Base-by-base conservation (phyloP, 2,113 vertebrate genomes). In the Amphiprion percula region DNA sequence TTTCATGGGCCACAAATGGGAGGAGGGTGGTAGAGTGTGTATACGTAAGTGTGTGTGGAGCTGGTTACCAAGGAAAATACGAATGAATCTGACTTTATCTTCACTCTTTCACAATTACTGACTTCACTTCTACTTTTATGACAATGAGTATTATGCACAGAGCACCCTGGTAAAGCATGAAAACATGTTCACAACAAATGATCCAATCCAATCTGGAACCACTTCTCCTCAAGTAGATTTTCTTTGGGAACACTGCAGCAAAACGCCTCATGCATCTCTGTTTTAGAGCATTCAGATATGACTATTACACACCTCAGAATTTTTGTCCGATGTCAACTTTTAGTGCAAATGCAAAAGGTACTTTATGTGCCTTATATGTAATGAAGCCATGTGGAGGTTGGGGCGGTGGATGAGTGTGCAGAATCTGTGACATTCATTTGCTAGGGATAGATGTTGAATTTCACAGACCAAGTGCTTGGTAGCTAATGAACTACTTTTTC, bases 1-100 rank as follows among this genome's bases (percentile, higher is more conserved):
- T 91, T 91, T 92, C 73, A 89, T 81, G 70, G 79, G 80, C 80
- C 79, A 73, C 63, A 79, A 85, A 79, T 72, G 49, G 74, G 64
- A 76, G 52, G 66, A 68, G 49, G 46, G 46, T 33, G 41, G 46
- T 50, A 58, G 37, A 1, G 8, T 58, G n/a, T 65, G 24, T 49
- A 14, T 55, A 3, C 26, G 63, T 41, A 21, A 64, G 52, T 8
- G 14, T 64, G 39, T 72, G 23, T 61, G 21, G 12, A 28, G 8
- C 44, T 15, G 52, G 26, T 41, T 74, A 55, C 19, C 24, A 23
- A 21, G 24, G 19, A 58, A 63, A 37, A 24, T 9, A 30, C 10
- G 14, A 19, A 68, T 72, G 55, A 68, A 49, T 49, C 4, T 46
- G 14, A 73, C 60, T 52, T 41, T 5, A 71, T 64, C 11, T 16